These are phyloP conservation scores for Siderastrea radians DNA, from an alignment of 92 coral and sea anemone species.

Conservation along the genomic window DNA sequence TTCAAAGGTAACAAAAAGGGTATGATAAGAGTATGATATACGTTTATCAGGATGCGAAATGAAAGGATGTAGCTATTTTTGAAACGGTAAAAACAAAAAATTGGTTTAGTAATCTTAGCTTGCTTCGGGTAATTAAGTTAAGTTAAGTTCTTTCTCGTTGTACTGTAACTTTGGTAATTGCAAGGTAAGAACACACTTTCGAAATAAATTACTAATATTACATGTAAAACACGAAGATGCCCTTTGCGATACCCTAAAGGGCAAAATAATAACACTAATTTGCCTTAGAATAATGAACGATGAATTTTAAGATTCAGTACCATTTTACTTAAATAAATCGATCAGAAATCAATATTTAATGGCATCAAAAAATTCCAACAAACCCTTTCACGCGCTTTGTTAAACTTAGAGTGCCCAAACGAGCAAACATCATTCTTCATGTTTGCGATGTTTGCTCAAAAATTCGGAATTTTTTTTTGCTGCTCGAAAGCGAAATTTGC, in stretches of 20 bases:
- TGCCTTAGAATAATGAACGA: slow-evolving; percentile 38
- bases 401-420: background rate
- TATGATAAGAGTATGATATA: background rate
- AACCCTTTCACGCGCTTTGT: background rate
- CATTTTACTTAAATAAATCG: slow-evolving; percentile 35
- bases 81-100: too few species aligned
- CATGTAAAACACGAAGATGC: background rate
- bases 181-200: slow-evolving; percentile 32
- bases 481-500: too few species aligned
- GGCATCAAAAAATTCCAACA: background rate
- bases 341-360: slow-evolving; percentile 34
- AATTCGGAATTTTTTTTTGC: too few species aligned
- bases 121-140: too few species aligned
- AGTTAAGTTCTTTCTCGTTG: background rate
- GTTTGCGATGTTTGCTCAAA: too few species aligned
- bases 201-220: slow-evolving; percentile 37
- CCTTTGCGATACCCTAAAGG: slow-evolving; percentile 10
- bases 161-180: slow-evolving; percentile 11
- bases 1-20: background rate
- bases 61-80: too few species aligned
- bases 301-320: slow-evolving; percentile 47
- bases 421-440: too few species aligned
- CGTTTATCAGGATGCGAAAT: too few species aligned
- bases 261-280: slow-evolving; percentile 41
- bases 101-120: too few species aligned